A percentile compares a stretch with the other conserved stretches of the same genome.
Evolutionary conservation across 1,140 invertebrate genomes (phyloP).

Genomic region (Pemphigus obesinymphae): DNA sequence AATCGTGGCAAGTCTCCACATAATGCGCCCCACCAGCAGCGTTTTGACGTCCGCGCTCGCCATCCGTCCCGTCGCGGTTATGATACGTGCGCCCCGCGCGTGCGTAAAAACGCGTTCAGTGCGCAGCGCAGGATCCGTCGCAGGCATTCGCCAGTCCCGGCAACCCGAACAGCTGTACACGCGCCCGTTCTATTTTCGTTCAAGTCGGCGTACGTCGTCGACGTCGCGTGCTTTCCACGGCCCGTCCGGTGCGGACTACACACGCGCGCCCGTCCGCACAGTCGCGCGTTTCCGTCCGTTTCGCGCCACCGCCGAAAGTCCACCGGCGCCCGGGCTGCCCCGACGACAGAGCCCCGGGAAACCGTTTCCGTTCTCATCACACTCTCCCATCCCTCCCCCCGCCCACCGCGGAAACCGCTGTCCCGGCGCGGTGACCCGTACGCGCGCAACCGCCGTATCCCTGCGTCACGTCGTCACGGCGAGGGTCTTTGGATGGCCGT

Average conservation of each 20-base stretch:
- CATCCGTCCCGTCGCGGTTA: too few species aligned
- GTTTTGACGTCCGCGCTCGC: neutral
- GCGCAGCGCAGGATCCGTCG: neutral
- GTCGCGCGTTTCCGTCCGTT: neutral
- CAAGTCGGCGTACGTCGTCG: neutral
- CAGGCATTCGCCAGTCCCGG: neutral
- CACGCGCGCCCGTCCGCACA: neutral
- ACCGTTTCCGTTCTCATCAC: too few species aligned
- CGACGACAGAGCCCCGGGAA: neutral
- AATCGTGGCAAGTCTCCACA: neutral
- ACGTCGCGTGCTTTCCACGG: neutral
- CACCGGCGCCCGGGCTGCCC: too few species aligned
- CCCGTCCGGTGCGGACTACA: neutral
- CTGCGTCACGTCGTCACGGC: too few species aligned
- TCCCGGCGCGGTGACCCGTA: neutral
- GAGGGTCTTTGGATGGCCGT: slow-evolving; percentile 27
- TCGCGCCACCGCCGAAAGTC: neutral
- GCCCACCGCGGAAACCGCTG: too few species aligned
- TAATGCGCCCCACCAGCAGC: neutral
- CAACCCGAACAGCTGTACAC: neutral
- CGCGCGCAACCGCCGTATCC: neutral
- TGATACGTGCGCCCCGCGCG: neutral
- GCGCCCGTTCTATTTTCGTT: slow-evolving; percentile 6
- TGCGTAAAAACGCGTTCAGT: neutral
- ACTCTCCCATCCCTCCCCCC: too few species aligned